Evolutionary conservation across 2,113 vertebrate species (phyloP).

Genomic region (Zapus hudsonius): DNA sequence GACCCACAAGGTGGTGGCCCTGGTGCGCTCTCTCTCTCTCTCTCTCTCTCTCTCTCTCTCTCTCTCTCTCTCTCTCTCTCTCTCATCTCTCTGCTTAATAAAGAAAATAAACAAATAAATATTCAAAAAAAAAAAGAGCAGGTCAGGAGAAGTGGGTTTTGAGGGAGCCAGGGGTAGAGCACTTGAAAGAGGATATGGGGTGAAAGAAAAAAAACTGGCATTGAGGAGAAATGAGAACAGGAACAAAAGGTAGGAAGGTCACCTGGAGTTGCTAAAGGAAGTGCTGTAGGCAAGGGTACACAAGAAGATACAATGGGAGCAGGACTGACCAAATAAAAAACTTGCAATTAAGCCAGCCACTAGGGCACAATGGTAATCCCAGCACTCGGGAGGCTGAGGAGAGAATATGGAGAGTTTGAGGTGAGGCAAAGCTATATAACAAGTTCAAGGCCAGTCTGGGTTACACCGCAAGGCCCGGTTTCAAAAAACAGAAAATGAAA

Average conservation of each 20-base stretch:
- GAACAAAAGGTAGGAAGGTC: not conserved
- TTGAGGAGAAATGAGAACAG: not conserved
- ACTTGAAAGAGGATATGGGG: not conserved
- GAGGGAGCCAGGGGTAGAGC: too few relatives aligned
- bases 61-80: too few relatives aligned
- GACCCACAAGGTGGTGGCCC: too few relatives aligned
- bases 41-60: too few relatives aligned
- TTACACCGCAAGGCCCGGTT: not conserved
- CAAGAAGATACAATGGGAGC: not conserved
- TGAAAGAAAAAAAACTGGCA: not conserved
- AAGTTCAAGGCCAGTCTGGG: not conserved
- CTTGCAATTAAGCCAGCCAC: not conserved
- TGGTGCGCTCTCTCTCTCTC: too few relatives aligned
- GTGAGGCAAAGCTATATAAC: not conserved
- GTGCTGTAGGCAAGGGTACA: not conserved
- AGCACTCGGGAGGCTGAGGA: not conserved
- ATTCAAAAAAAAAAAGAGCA: not conserved
- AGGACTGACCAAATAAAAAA: not conserved
- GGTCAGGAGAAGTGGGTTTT: not conserved
- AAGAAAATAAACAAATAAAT: too few relatives aligned
- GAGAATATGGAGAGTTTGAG: not conserved
- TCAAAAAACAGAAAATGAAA: not conserved
- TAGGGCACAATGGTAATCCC: not conserved
- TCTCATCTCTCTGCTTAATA: too few relatives aligned
- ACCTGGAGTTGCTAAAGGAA: not conserved